Evolutionary conservation across 2,888 invertebrate genomes (phyloP).

Genomic region (Bombylius discolor): DNA sequence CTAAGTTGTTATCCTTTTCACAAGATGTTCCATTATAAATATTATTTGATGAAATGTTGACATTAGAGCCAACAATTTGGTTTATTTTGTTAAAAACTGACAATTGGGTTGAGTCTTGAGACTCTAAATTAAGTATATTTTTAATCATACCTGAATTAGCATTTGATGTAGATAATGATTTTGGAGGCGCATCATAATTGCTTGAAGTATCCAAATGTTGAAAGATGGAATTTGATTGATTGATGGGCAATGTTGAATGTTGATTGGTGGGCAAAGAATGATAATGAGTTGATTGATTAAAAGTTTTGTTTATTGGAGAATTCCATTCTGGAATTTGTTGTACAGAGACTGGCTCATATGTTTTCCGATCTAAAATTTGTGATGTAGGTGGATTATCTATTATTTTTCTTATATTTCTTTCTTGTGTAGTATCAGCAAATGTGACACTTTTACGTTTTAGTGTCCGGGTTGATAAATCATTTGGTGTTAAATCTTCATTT

Average conservation of each 20-base stretch:
- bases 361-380: slow-evolving; percentile 1
- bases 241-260: neutral
- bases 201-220: neutral
- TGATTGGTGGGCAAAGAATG: neutral
- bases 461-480: neutral
- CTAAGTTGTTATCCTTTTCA: slow-evolving; percentile 16
- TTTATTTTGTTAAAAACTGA: slow-evolving; percentile 5
- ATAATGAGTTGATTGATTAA: neutral
- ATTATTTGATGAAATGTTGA: neutral
- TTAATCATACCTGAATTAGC: slow-evolving; percentile 12
- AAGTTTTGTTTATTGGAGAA: slow-evolving; percentile 7
- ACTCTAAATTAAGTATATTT: slow-evolving; percentile 8
- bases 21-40: slow-evolving; percentile 3
- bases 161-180: neutral
- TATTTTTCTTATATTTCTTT: neutral
- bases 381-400: neutral
- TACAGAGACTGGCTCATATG: neutral
- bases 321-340: neutral
- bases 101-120: slow-evolving; percentile 3
- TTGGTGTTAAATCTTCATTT: neutral
- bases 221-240: neutral
- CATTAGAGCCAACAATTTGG: neutral
- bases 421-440: slow-evolving; percentile 1
- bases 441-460: slow-evolving; percentile 4
- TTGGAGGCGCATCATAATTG: too few relatives aligned